phyloP scores from a whole-genome alignment of 30 jellyfish, hydroid and myxozoan species.

The Mastigias papua region DNA sequence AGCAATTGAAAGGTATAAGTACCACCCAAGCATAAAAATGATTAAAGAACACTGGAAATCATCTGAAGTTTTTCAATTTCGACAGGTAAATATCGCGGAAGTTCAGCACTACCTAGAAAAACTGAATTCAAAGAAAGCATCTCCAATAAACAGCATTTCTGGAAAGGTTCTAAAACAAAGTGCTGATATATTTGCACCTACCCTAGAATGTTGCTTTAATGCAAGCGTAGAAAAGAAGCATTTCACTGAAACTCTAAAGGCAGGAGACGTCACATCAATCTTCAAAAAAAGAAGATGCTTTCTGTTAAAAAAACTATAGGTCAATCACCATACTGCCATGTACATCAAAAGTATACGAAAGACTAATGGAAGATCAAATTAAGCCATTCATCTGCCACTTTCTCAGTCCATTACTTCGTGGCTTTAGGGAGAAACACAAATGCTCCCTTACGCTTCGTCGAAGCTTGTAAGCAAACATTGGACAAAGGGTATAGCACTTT shows the following conservation, averaged over 20 bases:
- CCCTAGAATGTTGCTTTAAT: no score
- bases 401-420: conserved; percentile 12
- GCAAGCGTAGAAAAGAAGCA: no score
- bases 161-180: no score
- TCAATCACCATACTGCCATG: conserved; percentile 32
- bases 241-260: not conserved
- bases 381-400: conserved; percentile 9
- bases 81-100: no score
- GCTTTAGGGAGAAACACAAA: conserved; percentile 21
- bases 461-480: not conserved
- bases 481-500: not conserved
- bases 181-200: no score
- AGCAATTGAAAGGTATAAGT: no score
- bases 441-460: not conserved
- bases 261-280: not conserved
- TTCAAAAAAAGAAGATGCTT: not conserved
- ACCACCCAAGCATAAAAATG: no score
- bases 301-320: not conserved
- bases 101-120: no score
- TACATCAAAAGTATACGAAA: conserved; percentile 10
- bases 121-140: no score
- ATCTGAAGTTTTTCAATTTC: no score
- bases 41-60: no score
- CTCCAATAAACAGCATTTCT: no score
- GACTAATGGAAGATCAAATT: conserved; percentile 25